These are phyloP conservation scores for Nanorana parkeri DNA, from an alignment of 2,113 vertebrate species.

Conservation along the genomic window DNA sequence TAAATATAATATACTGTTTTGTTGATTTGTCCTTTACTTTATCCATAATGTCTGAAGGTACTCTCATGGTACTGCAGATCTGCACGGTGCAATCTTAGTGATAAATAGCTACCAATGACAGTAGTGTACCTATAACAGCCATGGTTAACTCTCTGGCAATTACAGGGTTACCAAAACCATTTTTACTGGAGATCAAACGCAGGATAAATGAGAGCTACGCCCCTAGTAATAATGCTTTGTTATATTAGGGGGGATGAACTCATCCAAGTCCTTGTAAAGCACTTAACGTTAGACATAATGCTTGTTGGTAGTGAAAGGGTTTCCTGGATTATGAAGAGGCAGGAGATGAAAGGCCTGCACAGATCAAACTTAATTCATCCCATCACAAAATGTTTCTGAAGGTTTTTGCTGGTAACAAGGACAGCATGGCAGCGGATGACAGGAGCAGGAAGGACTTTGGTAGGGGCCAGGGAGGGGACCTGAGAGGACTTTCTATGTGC, in stretches of 20 bases:
- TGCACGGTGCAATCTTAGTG: too few relatives aligned
- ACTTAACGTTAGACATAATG: conserved; percentile 10
- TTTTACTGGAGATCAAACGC: conserved; percentile 41
- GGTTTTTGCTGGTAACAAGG: neutral
- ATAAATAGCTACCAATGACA: neutral
- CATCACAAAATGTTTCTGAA: conserved; percentile 16
- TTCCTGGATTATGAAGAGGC: conserved; percentile 40
- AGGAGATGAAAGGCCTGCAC: conserved; percentile 27
- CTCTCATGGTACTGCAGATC: too few relatives aligned
- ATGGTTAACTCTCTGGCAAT: conserved; percentile 6
- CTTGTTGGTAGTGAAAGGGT: conserved; percentile 38
- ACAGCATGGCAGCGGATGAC: neutral
- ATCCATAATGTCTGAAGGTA: too few relatives aligned
- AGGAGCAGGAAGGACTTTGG: conserved; percentile 19
- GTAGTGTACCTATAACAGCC: neutral
- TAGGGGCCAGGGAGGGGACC: conserved; percentile 9
- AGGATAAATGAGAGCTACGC: conserved; percentile 15
- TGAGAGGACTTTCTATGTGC: neutral
- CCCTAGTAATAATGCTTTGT: conserved; percentile 26
- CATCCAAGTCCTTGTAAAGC: conserved; percentile 12
- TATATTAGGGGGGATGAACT: neutral
- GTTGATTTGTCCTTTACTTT: too few relatives aligned
- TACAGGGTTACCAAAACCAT: conserved; percentile 41
- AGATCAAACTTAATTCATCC: conserved; percentile 31
- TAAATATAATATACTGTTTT: too few relatives aligned